Conservation (phyloP, 2,113 vertebrate species). For the Alligator mississippiensis region DNA sequence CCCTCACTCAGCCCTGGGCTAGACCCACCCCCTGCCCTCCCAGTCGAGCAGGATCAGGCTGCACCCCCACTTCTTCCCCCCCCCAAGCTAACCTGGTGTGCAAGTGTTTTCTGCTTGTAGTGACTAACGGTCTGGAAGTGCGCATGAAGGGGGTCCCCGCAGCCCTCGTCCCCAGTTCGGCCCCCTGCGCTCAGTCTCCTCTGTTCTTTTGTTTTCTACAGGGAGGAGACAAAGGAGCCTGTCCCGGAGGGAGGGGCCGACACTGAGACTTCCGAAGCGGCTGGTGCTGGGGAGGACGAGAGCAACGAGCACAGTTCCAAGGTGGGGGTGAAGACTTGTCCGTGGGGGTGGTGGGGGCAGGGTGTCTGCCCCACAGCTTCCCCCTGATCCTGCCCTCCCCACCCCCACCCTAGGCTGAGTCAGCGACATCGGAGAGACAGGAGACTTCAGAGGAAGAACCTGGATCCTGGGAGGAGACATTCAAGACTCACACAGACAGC, state of each 20-base stretch:
- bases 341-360: neutral
- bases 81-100: neutral
- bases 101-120: neutral
- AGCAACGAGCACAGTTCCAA: slow-evolving; percentile 6
- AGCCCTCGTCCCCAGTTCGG: too few relatives aligned
- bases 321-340: slow-evolving; percentile 20
- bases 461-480: slow-evolving; percentile 92
- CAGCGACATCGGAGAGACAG: neutral
- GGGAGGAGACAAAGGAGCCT: slow-evolving; percentile 67
- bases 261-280: neutral
- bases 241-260: slow-evolving; percentile 32
- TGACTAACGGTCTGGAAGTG: neutral
- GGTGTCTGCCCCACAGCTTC: neutral
- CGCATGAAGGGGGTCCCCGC: too few relatives aligned
- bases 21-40: too few relatives aligned
- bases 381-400: neutral
- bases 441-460: slow-evolving; percentile 65
- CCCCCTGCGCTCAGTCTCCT: neutral
- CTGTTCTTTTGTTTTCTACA: slow-evolving; percentile 56
- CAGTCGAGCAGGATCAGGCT: too few relatives aligned
- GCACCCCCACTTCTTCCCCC: too few relatives aligned
- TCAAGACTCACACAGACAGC: slow-evolving; percentile 90
- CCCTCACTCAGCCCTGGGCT: too few relatives aligned
- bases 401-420: too few relatives aligned
- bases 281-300: neutral